These are phyloP conservation scores for Sapajus apella DNA, from an alignment of 2,113 vertebrate species.

Conservation along the genomic window DNA sequence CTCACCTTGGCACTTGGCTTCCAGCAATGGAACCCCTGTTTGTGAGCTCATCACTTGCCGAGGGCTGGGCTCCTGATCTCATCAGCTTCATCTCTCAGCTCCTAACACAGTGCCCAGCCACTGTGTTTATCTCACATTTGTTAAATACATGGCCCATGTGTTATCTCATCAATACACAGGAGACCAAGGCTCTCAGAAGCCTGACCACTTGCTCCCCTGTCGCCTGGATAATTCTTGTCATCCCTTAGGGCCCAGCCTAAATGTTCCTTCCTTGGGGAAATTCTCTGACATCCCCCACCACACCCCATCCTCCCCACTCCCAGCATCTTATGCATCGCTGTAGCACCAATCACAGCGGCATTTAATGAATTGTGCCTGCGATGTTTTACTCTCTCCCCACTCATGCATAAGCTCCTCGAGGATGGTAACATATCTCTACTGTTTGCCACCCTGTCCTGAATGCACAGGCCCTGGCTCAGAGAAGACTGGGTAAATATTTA, in stretches of 20 bases:
- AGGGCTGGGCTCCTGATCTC: neutral
- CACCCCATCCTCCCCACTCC: too few species aligned
- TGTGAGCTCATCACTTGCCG: fast-evolving
- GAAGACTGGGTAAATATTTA: neutral
- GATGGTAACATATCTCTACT: fast-evolving
- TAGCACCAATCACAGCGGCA: neutral
- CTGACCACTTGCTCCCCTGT: fast-evolving
- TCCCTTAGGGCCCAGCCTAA: neutral
- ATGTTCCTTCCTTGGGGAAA: neutral
- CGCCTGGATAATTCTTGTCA: neutral
- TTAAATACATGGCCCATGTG: fast-evolving
- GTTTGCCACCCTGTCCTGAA: neutral
- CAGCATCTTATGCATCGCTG: fast-evolving
- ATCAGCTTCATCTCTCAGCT: neutral
- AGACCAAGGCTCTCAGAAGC: neutral
- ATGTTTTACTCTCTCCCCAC: neutral
- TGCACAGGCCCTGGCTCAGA: fast-evolving
- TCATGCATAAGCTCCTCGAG: fast-evolving
- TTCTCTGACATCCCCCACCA: neutral
- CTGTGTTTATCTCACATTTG: fast-evolving
- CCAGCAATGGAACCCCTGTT: neutral
- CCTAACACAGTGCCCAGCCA: fast-evolving
- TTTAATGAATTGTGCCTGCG: neutral
- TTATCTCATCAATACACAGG: fast-evolving
- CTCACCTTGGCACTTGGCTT: neutral